phyloP scores from a whole-genome alignment of 1,140 invertebrate genomes.

The Aporrectodea caliginosa region DNA sequence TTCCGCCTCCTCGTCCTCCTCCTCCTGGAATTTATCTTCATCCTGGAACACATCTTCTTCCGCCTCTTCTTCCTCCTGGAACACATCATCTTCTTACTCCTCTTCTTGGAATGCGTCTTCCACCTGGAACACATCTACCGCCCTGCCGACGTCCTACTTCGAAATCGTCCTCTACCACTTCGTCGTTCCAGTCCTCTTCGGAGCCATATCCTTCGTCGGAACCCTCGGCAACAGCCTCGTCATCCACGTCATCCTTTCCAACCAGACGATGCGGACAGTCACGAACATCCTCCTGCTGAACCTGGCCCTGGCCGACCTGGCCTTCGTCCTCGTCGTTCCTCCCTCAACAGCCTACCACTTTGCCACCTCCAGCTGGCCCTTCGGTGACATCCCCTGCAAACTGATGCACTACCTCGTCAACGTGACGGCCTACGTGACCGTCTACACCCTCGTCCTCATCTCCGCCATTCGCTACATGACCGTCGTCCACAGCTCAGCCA shows the following conservation, averaged over 20 bases:
- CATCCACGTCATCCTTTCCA: conserved; percentile 58
- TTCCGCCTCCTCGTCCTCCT: neutral
- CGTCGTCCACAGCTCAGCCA: conserved; percentile 24
- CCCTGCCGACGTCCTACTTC: neutral
- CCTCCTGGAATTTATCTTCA: neutral
- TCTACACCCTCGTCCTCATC: conserved; percentile 90
- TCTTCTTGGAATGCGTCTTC: neutral
- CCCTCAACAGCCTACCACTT: conserved; percentile 33
- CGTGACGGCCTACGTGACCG: conserved; percentile 82
- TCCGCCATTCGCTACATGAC: conserved; percentile 68
- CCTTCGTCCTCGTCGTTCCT: conserved; percentile 39
- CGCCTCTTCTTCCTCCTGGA: neutral
- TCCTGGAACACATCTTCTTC: neutral
- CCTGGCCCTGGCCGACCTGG: conserved; percentile 68
- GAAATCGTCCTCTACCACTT: conserved; percentile 6
- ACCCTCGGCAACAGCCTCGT: conserved; percentile 54
- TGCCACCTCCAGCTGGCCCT: conserved; percentile 28
- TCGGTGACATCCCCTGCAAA: conserved; percentile 32
- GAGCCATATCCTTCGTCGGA: conserved; percentile 30
- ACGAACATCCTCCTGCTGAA: conserved; percentile 72
- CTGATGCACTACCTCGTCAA: conserved; percentile 38
- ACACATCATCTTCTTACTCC: neutral
- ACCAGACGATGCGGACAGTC: conserved; percentile 57
- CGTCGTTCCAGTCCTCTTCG: conserved; percentile 13
- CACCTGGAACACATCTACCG: neutral